Percentiles rank a stretch among this genome's conserved stretches.
Evolutionary conservation across 2,888 invertebrate genomes (phyloP).

Genomic region (Nemotelus pantherinus): DNA sequence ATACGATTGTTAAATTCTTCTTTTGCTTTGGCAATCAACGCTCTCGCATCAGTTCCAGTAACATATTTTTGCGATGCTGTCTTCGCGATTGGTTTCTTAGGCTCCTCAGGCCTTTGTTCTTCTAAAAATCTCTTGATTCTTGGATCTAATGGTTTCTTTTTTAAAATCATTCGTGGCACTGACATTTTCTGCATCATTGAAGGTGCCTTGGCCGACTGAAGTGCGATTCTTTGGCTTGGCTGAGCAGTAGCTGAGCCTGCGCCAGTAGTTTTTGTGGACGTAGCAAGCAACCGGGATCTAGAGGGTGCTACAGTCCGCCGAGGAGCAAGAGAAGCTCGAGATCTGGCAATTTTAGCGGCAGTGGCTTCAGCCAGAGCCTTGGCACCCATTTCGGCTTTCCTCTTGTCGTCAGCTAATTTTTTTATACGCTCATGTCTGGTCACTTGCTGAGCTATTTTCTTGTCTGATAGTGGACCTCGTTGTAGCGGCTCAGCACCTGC

Average conservation of each 20-base stretch:
- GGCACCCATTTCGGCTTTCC: neutral
- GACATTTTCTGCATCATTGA: neutral
- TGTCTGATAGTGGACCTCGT: neutral
- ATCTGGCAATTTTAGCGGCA: neutral
- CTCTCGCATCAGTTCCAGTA: neutral
- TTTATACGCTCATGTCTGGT: neutral
- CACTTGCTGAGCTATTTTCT: neutral
- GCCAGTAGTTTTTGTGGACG: neutral
- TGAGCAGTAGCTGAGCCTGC: neutral
- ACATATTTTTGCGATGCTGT: slow-evolving; percentile 19
- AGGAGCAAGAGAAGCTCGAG: neutral
- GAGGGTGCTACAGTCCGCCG: neutral
- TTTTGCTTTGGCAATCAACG: slow-evolving; percentile 1
- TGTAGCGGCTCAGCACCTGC: neutral
- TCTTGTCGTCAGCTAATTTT: neutral
- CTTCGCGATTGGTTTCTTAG: neutral
- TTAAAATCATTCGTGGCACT: neutral
- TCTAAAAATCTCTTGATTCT: neutral
- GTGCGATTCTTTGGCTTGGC: neutral
- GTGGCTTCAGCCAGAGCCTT: neutral
- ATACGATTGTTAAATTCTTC: neutral
- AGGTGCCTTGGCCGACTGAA: neutral
- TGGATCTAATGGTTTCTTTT: neutral
- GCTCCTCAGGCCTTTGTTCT: neutral
- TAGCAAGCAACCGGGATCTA: no score